Evolutionary conservation across 2,113 vertebrate genomes (phyloP).

Genomic region (Hystrix cristata): DNA sequence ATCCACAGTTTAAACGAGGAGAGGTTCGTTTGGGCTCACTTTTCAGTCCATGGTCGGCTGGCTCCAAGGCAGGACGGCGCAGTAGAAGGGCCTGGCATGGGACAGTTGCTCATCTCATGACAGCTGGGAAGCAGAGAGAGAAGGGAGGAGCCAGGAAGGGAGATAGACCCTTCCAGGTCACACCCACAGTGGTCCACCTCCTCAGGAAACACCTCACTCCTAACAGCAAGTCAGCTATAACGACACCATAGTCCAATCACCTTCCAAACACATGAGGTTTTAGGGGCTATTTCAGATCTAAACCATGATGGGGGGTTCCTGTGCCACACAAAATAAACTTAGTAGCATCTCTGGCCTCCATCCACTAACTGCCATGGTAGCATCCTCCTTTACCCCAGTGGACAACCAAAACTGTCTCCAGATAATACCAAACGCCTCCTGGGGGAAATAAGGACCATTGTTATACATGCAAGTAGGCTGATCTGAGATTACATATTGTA

Average conservation of each 20-base stretch:
- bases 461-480: rapidly evolving
- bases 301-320: not conserved
- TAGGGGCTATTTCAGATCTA: not conserved
- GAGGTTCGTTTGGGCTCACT: not conserved
- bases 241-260: not conserved
- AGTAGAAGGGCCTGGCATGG: not conserved
- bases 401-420: not conserved
- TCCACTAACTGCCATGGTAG: not conserved
- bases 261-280: not conserved
- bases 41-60: not conserved
- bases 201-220: not conserved
- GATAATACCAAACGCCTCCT: not conserved
- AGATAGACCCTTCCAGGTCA: not conserved
- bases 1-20: not conserved
- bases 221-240: not conserved
- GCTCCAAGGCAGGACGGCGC: not conserved
- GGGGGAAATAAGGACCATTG: not conserved
- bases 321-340: not conserved
- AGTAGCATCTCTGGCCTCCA: not conserved
- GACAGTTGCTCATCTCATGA: not conserved
- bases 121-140: not conserved
- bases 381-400: rapidly evolving
- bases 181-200: not conserved
- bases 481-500: not conserved
- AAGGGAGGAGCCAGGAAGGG: not conserved